Base-by-base conservation (phyloP, 2,888 invertebrate species). In the Troides aeacus region DNA sequence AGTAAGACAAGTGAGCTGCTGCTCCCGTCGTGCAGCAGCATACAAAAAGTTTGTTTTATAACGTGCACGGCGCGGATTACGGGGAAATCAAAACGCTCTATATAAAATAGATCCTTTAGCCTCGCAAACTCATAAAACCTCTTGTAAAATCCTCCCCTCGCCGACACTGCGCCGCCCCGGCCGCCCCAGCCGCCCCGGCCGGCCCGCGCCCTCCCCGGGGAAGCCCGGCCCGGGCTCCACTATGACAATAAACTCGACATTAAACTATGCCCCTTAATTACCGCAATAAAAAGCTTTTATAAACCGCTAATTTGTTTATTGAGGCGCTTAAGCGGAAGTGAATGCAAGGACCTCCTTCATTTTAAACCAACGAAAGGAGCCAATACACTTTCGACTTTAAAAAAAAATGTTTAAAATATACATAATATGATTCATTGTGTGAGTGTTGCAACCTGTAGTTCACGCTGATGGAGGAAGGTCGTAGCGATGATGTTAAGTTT, bases 61-160 rank as follows among this genome's bases (percentile, higher is more conserved):
- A n/a, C 7, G 61, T 61, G 6, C n/a, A 61, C 39, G 39, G 18
- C n/a, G n/a, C 61, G 23, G 36, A 61, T 39, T 39, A 61, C 5
- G 64, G 69, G 71, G 75, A 39, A 77, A 76, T 72, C 76, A 74
- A 75, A 77, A 73, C 64, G 71, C 10, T 57, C 17, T 72, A 65
- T 78, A 79, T 83, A 83, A 81, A 81, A 81, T 81, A 73, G 74
- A 84, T 83, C 85, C 82, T 81, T 81, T 81, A 83, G 82, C 78
- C 79, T 76, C 79, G 74, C 75, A 72, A 62, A 64, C 69, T 77
- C 74, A 83, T 85, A 86, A 84, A 84, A 80, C 72, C 74, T 74
- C 75, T 73, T 75, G 74, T 76, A 74, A 75, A 74, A 21, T 5
- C 60, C 39, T 39, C 39, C 39, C 39, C 2, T 36, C 39, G 24